A percentile compares a stretch with the other conserved stretches of the same genome.
Conservation (phyloP, 2,113 vertebrate genomes). For the Channa maculata region DNA sequence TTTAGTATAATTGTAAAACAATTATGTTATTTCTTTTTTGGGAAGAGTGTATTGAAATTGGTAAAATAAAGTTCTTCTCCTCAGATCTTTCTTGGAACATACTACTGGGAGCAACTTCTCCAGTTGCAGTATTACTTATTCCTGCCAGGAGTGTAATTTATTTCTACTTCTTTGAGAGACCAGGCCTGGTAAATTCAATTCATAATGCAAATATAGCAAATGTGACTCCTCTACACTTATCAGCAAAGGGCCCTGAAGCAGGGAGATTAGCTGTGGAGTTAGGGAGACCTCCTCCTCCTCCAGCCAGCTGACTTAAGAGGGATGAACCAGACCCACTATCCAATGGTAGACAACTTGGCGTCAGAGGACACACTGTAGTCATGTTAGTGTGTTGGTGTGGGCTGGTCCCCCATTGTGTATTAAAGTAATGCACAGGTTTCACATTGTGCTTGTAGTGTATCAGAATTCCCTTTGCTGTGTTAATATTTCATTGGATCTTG, state of each 20-base stretch:
- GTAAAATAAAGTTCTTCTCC: not conserved
- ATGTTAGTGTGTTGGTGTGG: constrained; percentile 62
- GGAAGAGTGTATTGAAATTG: not conserved
- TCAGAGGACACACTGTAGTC: constrained; percentile 64
- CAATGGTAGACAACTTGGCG: constrained; percentile 73
- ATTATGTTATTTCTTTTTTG: not conserved
- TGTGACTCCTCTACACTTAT: constrained; percentile 57
- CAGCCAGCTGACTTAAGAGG: constrained; percentile 68
- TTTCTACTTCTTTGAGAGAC: constrained; percentile 51
- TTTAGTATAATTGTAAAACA: too few relatives aligned
- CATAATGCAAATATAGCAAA: constrained; percentile 66
- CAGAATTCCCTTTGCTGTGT: constrained; percentile 23
- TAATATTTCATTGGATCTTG: not conserved
- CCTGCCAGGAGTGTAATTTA: constrained; percentile 42
- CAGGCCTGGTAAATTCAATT: constrained; percentile 54
- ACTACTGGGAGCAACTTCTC: not conserved
- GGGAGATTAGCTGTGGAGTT: constrained; percentile 76
- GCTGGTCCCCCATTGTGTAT: constrained; percentile 54
- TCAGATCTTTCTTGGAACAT: not conserved
- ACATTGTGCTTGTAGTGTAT: constrained; percentile 32
- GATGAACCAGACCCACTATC: constrained; percentile 72
- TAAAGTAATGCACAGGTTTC: constrained; percentile 56
- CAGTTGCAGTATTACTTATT: constrained; percentile 35
- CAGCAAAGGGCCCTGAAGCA: constrained; percentile 63
- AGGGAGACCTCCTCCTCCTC: constrained; percentile 59